phyloP scores from a whole-genome alignment of 2,888 invertebrate species.

The Ennomos quercinarius region DNA sequence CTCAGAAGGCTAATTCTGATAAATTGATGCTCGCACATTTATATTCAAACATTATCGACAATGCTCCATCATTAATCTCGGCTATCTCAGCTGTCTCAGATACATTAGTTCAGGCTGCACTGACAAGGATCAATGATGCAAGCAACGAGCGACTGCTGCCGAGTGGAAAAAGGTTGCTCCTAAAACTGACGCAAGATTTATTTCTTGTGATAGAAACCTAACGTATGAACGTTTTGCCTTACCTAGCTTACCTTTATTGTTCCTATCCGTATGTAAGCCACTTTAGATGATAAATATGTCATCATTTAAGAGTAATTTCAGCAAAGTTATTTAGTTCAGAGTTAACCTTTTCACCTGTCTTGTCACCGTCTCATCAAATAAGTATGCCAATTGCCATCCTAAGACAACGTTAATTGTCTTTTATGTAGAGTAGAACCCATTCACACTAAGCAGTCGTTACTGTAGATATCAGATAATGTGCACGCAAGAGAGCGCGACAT shows the following conservation, averaged over 20 bases:
- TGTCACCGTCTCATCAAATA: neutral
- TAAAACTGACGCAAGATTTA: too few species aligned
- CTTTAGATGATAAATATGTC: too few species aligned
- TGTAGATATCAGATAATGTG: conserved; percentile 26
- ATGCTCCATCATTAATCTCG: conserved; percentile 3
- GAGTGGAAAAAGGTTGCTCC: neutral
- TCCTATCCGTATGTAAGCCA: too few species aligned
- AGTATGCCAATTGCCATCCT: neutral
- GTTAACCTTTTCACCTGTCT: neutral
- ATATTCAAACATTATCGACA: conserved; percentile 1
- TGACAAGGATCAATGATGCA: neutral
- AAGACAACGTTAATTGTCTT: conserved; percentile 7
- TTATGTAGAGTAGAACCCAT: conserved; percentile 23
- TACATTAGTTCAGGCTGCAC: neutral
- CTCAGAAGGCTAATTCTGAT: too few species aligned
- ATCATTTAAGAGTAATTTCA: too few species aligned
- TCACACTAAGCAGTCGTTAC: conserved; percentile 19
- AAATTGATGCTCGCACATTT: neutral
- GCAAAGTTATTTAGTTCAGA: too few species aligned
- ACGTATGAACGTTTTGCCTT: too few species aligned
- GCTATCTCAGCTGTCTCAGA: neutral
- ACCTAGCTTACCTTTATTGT: too few species aligned
- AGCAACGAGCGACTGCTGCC: neutral
- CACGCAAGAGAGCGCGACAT: conserved; percentile 42
- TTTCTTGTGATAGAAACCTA: too few species aligned